Base-by-base conservation (phyloP, 2,888 invertebrate species). In the Microctonus aethiopoides region DNA sequence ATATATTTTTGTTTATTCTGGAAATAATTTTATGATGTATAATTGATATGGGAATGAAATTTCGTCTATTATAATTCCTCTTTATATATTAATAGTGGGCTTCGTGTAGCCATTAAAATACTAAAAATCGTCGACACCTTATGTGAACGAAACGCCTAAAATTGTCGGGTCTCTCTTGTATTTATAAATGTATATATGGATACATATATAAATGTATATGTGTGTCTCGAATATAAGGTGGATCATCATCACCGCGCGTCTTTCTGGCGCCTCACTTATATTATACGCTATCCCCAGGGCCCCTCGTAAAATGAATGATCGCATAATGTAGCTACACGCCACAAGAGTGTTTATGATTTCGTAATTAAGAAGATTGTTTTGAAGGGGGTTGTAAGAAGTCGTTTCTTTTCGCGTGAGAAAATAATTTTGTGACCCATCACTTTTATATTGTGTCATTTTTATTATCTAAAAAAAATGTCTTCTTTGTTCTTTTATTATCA, bases 231-330 rank as follows among this genome's bases (percentile, higher is more conserved):
- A 56, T 24, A 26, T 39, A 36, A 36, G 54, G 22, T 54, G 54
- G 66, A 70, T 66, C 66, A 70, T 70, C 66, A 54, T 57, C 61
- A 61, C 36, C 20, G 20, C 52, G 60, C 70, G 70, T 70, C 70
- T 70, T 54, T 54, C 65, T 70, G 70, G 70, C 70, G 70, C 70
- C 70, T 66, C 54, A 67, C 66, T 54, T 51, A 67, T 67, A 67
- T 66, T 70, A 59, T 69, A 66, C 54, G 66, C 62, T 60, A 52
- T 46, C 46, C 46, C 39, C 16, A 9, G 46, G 66, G 64, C 41
- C 60, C 67, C 70, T 67, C 70, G 60, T 70, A 70, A 70, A 70
- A 67, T 61, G 66, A 70, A 70, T 61, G 66, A 70, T 70, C 70
- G 61, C 56, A 65, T 65, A 65, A 65, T 65, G 54, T 65, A 16